A percentile compares a stretch with the other conserved stretches of the same genome.
These are phyloP conservation scores for Crocodylus rhombifer DNA, from an alignment of 2,797 vertebrate species.

Conservation along the genomic window DNA sequence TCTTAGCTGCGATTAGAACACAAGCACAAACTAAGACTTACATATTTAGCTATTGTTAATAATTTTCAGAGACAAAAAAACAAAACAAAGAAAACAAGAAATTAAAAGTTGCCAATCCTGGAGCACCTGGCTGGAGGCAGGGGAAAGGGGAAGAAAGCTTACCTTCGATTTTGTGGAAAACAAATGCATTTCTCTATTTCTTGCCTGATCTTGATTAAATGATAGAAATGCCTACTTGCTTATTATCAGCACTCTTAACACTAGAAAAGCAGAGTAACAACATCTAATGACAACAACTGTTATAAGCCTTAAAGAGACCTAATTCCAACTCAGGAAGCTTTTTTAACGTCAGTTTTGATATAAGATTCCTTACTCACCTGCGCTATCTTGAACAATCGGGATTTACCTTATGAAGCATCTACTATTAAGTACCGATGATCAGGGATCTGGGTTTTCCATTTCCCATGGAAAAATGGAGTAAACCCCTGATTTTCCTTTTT, in stretches of 20 bases:
- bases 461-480: too few relatives aligned
- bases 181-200: neutral
- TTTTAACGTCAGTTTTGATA: neutral
- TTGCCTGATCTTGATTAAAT: constrained; percentile 1
- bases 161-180: neutral
- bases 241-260: neutral
- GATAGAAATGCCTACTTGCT: neutral
- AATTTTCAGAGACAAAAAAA: neutral
- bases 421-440: neutral
- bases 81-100: neutral
- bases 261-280: neutral
- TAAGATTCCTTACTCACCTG: neutral
- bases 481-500: too few relatives aligned
- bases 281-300: neutral
- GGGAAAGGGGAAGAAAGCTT: neutral
- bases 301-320: neutral
- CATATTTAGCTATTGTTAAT: fast-evolving
- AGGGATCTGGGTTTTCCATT: too few relatives aligned
- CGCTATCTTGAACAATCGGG: neutral
- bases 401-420: neutral
- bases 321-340: neutral
- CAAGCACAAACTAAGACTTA: neutral
- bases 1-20: neutral
- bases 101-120: neutral
- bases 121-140: too few relatives aligned